These are phyloP conservation scores for Serripes groenlandicus DNA, from an alignment of 2,888 invertebrate species.

Conservation along the genomic window DNA sequence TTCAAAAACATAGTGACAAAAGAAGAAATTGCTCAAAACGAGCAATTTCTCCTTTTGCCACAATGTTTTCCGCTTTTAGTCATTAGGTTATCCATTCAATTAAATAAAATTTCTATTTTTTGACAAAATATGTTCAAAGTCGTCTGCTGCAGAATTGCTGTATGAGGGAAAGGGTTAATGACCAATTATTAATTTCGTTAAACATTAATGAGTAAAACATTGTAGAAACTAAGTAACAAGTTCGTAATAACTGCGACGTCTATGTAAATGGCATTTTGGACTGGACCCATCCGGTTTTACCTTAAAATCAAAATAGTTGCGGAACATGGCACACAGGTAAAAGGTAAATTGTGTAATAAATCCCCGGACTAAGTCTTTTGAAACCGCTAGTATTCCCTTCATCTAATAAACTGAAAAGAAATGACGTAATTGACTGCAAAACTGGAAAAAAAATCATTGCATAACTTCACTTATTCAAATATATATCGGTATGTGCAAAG, in stretches of 20 bases:
- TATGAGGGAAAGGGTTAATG: neutral
- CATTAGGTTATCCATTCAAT: neutral
- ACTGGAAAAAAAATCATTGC: too few relatives aligned
- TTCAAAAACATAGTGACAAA: too few relatives aligned
- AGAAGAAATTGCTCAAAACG: too few relatives aligned
- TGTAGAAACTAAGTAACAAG: too few relatives aligned
- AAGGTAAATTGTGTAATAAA: constrained; percentile 52
- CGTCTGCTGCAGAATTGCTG: too few relatives aligned
- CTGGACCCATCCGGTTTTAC: constrained; percentile 37
- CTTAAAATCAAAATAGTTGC: constrained; percentile 54
- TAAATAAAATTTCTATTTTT: neutral
- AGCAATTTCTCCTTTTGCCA: too few relatives aligned
- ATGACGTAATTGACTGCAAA: too few relatives aligned
- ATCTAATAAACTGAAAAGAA: constrained; percentile 51
- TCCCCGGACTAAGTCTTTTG: constrained; percentile 30
- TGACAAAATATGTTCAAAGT: too few relatives aligned
- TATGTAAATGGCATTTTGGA: neutral
- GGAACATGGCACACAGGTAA: constrained; percentile 56
- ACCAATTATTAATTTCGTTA: neutral
- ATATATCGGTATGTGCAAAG: too few relatives aligned
- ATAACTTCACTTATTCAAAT: too few relatives aligned
- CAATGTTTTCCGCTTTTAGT: too few relatives aligned
- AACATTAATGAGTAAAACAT: too few relatives aligned
- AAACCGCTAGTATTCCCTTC: constrained; percentile 26
- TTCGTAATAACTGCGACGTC: neutral